Base-by-base conservation (phyloP, 2,113 vertebrate species). In the Seriola aureovittata region DNA sequence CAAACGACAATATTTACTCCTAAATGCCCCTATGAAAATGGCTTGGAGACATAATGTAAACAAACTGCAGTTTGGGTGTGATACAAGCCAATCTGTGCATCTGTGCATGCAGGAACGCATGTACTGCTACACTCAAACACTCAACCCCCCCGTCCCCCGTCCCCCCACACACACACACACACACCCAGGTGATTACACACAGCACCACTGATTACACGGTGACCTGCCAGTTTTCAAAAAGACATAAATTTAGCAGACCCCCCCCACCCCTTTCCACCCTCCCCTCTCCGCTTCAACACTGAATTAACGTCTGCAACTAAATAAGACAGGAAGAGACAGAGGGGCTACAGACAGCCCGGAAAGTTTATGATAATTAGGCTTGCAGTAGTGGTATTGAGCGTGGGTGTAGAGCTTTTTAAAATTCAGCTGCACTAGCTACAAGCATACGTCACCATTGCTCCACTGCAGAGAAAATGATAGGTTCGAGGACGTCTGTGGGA, bases 381-480 rank as follows among this genome's bases (percentile, higher is more conserved):
- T 91, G 93, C 93, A 83, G 92, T 93, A 93, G 93, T 92, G 93
- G 92, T 87, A 92, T 90, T 66, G 90, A 85, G 93, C 91, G 95
- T 95, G 93, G 95, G 94, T 40, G 93, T 82, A 71, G 80, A 93
- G 94, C 95, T 93, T 92, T 95, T 96, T 95, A 94, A 96, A 94
- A 96, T 96, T 95, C 95, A 95, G 93, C 94, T 94, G 95, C 94
- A 93, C 90, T 81, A 86, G 92, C 92, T 73, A 93, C 81, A 79
- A 91, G 93, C 90, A 88, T 92, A 90, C 94, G 93, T 95, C 94
- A 94, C 94, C 85, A 87, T 89, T 92, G 92, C 93, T 94, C 93
- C 90, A 94, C 95, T 93, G 94, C 94, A 86, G 95, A 94, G 95
- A 93, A 96, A 95, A 96, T 95, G 93, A 96, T 93, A 94, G 93